Evolutionary conservation across 2,888 invertebrate species (phyloP), one percentile per base, ranked within the genome.

Genomic region (Dolichomitus sp.): DNA sequence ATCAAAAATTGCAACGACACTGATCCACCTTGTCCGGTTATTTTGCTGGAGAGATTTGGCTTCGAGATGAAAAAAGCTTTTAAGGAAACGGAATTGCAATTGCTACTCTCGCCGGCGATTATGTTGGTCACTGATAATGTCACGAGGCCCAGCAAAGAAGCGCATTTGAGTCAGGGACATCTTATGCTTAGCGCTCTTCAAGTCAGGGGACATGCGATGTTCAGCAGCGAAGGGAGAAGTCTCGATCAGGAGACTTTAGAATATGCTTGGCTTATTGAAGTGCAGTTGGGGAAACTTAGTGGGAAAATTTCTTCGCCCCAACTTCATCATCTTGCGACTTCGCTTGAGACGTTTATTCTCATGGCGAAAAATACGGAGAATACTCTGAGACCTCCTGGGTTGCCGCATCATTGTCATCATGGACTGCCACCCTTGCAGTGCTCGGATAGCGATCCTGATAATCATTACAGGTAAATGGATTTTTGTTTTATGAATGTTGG

Each of bases 51-150:
- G 94, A 95, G 99, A 84, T 96, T 99, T 86, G 98, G 98, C 1
- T 99, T 99, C 93, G 99, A 99, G 95, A 97, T 99, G 98, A 98
- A 98, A 92, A 99, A 99, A 93, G 96, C 96, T 23, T 99, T 97
- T 93, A 96, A 96, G 82, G 99, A 99, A 93, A 99, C 99, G 0
- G 97, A 97, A 89, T 94, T 99, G 7, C 99, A 99, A 92, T 95
- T 99, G 0, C 93, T 98, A 5, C 94, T 98, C 0, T 98, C 98
- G 87, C 99, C 99, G 0, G 97, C 98, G 0, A 97, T 98, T 89
- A 94, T 99, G 85, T 95, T 98, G 7, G 96, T 97, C 0, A 95
- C 96, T 0, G 98, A 98, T 90, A 96, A 96, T 87, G 94, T 97
- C 9, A 95, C 96, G 59, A 95, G 97, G 54, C 94, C 97, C 0